A percentile compares a stretch with the other conserved stretches of the same genome.
These are phyloP conservation scores for Patella pellucida DNA, from an alignment of 2,888 invertebrate species.

Conservation along the genomic window DNA sequence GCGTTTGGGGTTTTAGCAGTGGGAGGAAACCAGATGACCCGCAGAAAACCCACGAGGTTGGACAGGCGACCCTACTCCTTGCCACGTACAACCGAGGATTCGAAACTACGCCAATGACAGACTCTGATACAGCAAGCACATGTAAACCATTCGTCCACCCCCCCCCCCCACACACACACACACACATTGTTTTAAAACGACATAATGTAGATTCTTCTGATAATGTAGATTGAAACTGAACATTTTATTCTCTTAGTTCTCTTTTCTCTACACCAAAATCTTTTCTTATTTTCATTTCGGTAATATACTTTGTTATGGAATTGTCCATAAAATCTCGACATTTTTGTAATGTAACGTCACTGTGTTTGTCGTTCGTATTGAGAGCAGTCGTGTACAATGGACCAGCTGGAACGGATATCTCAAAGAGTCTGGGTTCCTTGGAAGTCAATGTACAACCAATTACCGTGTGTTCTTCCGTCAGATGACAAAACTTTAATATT, in stretches of 20 bases:
- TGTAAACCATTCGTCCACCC: no score
- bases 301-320: constrained; percentile 44
- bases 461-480: constrained; percentile 53
- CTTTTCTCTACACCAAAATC: constrained; percentile 37
- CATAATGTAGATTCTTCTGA: not conserved
- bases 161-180: no score
- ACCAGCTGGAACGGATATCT: constrained; percentile 50
- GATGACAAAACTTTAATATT: constrained; percentile 47
- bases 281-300: constrained; percentile 49
- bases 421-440: constrained; percentile 44
- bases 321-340: constrained; percentile 31
- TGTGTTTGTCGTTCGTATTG: constrained; percentile 41
- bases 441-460: constrained; percentile 45
- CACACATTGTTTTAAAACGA: no score
- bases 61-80: no score
- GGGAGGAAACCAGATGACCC: no score
- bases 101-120: no score
- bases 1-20: no score
- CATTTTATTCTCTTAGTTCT: constrained; percentile 22
- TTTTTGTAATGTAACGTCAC: constrained; percentile 18
- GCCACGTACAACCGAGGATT: no score
- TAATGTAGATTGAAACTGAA: not conserved
- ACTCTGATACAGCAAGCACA: no score
- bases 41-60: no score
- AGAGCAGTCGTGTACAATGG: constrained; percentile 47